Evolutionary conservation across 2,888 invertebrate species (phyloP), one percentile per base, ranked within the genome.

Genomic region (Lacanobia oleracea): DNA sequence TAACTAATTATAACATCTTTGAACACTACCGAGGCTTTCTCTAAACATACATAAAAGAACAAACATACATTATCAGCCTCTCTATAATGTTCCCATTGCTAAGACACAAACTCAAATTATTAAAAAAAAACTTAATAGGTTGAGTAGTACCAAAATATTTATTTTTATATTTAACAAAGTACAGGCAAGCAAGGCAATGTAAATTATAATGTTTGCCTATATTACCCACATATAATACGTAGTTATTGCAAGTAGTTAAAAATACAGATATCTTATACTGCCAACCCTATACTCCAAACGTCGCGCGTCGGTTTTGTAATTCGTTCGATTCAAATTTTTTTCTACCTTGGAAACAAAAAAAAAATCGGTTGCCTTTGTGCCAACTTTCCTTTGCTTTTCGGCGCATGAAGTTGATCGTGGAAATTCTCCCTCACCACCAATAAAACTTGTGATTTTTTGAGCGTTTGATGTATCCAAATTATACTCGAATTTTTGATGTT

Each of bases 301-400:
- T 88, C 84, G 85, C 85, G 82, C 86, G 83, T 91, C 83, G 91
- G 92, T 94, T 94, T 94, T 92, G 92, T 94, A 92, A 94, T 94
- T 93, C 91, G 86, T 84, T 91, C 91, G 89, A 93, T 93, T 93
- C 93, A 92, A 93, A 88, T 93, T 94, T 94, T 94, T 91, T 84
- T 86, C 88, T 91, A 90, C 91, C 90, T 92, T 90, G 88, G 86
- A 92, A 94, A 93, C 90, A 93, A 93, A 94, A 78, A 94, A 78
- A 93, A 94, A 91, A 89, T 90, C 88, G 88, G 75, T 87, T 89
- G 91, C 94, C 94, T 94, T 95, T 95, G 91, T 87, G 88, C 83
- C 72, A 93, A 92, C 91, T 94, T 92, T 94, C 93, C 92, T 94
- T 94, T 94, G 93, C 90, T 91, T 94, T 94, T 92, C 91, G 89